Conservation (phyloP, 2,113 vertebrate genomes). For the Chauna torquata region DNA sequence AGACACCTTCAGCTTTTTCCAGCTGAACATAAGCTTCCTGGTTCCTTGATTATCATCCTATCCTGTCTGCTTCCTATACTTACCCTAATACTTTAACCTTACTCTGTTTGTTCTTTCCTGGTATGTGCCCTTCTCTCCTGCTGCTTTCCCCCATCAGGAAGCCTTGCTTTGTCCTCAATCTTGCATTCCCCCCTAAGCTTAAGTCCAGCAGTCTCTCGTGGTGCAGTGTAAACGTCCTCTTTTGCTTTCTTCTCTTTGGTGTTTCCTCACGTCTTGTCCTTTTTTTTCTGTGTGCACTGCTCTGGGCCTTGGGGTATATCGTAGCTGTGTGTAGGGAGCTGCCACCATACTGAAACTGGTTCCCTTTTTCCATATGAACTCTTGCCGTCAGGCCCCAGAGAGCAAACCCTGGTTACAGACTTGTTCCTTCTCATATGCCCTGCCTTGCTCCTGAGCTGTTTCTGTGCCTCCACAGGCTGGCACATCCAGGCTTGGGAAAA, state of each 20-base stretch:
- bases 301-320: background rate
- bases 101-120: background rate
- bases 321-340: background rate
- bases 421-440: background rate
- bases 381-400: rapidly evolving
- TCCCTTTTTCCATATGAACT: background rate
- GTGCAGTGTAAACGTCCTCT: background rate
- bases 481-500: background rate
- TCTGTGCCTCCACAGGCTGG: background rate
- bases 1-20: background rate
- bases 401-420: background rate
- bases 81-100: background rate
- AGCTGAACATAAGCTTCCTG: background rate
- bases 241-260: background rate
- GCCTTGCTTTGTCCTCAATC: background rate
- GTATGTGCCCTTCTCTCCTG: background rate
- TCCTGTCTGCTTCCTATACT: background rate
- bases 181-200: background rate
- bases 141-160: background rate
- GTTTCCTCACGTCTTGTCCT: background rate
- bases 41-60: background rate
- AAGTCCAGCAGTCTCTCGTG: background rate
- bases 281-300: background rate
- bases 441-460: background rate
- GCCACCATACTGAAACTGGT: background rate